Evolutionary conservation across 2,888 invertebrate genomes (phyloP), one percentile per base, ranked within the genome.

Genomic region (Leptinotarsa peninsularis): DNA sequence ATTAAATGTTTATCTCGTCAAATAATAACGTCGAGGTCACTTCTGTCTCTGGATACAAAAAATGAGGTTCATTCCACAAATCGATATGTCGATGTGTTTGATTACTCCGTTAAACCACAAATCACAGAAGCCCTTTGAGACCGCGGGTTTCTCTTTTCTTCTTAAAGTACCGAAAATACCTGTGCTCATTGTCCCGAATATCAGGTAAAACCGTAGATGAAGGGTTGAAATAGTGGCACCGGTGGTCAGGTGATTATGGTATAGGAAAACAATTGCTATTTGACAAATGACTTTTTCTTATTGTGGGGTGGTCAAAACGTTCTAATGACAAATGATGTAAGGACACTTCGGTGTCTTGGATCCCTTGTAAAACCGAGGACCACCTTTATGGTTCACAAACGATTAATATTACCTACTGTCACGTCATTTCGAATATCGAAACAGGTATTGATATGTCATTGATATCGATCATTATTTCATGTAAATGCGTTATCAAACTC

Each of bases 261-360:
- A 76, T 80, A 83, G 80, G 83, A 80, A 86, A 86, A 87, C 86
- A 87, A 87, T 87, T 84, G 85, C 77, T 83, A 78, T 86, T 87
- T 88, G 87, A 88, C 87, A 88, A 88, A 88, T 88, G 87, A 86
- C 86, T 86, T 86, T 87, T 86, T 85, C 84, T 85, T 84, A 84
- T 86, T 86, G 85, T 86, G 84, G 86, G 86, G 87, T 88, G 87
- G 86, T 85, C 87, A 85, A 80, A 82, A 81, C 82, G 82, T 81
- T 81, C 82, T 81, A 84, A 86, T 88, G 88, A 88, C 88, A 88
- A 88, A 88, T 88, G 88, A 86, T 88, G 86, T 87, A 87, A 85
- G 84, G 88, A 88, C 87, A 88, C 81, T 80, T 81, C 79, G 82
- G 80, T 79, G 76, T 76, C 79, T 85, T 74, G 74, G 66, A 43